Evolutionary conservation across 1,140 invertebrate genomes (phyloP), one percentile per base, ranked within the genome.

Genomic region (Panagrolaimus sp.): DNA sequence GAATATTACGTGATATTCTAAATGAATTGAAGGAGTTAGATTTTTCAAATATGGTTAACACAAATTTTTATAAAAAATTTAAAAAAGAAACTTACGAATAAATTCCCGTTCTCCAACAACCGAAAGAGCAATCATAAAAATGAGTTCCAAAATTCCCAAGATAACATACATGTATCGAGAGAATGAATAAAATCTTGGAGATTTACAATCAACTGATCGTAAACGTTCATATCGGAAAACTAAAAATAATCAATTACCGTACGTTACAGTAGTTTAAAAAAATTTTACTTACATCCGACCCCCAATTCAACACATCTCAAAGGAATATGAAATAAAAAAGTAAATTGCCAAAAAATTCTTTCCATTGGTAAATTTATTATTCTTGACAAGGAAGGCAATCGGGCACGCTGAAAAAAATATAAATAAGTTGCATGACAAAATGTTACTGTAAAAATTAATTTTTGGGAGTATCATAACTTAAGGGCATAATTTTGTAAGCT

Each of bases 1-100:
- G 73, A 80, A 80, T 15, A 81, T 75, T 26, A 80, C 79, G 48
- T 80, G 79, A 46, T 76, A 80, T 15, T 67, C 78, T 80, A 48
- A 68, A 65, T 38, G 26, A 70, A 46, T 7, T 14, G 12, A 15
- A 55, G 6, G 9, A 28, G 17, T 68, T 24, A n/a, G n/a, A n/a
- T n/a, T 71, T 45, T 72, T 7, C 38, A 38, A 17, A 46, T 32
- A 44, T 4, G 32, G 14, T 14, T 38, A 10, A 15, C 43, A 28
- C 71, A 28, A 21, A 63, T 24, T 71, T 45, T 72, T 7, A 43
- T 26, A 17, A 17, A 43, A 43, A n/a, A 17, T 32, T 7, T 46
- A 62, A 44, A 24, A 21, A 6, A 44, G 1, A n/a, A 24, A 43
- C 43, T 66, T 55, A 80, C 79, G 58, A 43, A 80, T 76, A 70